Percentiles rank a stretch among this genome's conserved stretches.
These are phyloP conservation scores for Caerostris darwini DNA, from an alignment of 1,140 invertebrate species.

Conservation along the genomic window DNA sequence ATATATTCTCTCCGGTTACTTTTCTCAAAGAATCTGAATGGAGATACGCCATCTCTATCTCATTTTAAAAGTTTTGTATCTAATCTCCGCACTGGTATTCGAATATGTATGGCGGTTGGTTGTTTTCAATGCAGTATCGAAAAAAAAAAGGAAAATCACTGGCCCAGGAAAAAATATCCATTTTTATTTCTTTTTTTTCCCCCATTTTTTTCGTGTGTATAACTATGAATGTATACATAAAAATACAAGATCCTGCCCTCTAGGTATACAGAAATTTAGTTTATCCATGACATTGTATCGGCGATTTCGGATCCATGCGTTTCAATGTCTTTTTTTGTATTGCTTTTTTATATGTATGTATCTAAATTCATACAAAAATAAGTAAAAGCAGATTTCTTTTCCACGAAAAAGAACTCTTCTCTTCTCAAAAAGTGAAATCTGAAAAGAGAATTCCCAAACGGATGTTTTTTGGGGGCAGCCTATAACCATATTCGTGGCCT, in stretches of 20 bases:
- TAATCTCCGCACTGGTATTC: slow-evolving; percentile 42
- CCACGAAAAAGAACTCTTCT: slow-evolving; percentile 30
- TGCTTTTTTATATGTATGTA: slow-evolving; percentile 69
- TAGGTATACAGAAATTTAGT: slow-evolving; percentile 75
- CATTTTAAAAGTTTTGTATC: slow-evolving; percentile 74
- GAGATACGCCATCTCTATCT: slow-evolving; percentile 49
- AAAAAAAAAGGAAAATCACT: slow-evolving; percentile 62
- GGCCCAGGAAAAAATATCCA: slow-evolving; percentile 34
- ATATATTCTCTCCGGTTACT: slow-evolving; percentile 24
- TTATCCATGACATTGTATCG: slow-evolving; percentile 67
- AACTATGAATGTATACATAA: slow-evolving; percentile 72
- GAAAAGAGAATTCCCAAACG: slow-evolving; percentile 77
- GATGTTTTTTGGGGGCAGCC: slow-evolving; percentile 71
- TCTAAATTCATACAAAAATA: slow-evolving; percentile 51
- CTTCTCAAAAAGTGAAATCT: slow-evolving; percentile 66
- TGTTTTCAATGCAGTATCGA: slow-evolving; percentile 42
- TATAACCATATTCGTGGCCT: slow-evolving; percentile 75
- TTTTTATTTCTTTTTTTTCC: neutral
- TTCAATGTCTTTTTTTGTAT: slow-evolving; percentile 72
- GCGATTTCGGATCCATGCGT: slow-evolving; percentile 51
- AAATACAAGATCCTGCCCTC: slow-evolving; percentile 57
- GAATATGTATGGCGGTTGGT: slow-evolving; percentile 56
- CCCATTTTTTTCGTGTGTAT: neutral
- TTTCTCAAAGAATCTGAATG: slow-evolving; percentile 51
- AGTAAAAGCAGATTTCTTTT: slow-evolving; percentile 33